These are phyloP conservation scores for Chaetophractus vellerosus DNA, from an alignment of 2,797 vertebrate genomes.

Conservation along the genomic window DNA sequence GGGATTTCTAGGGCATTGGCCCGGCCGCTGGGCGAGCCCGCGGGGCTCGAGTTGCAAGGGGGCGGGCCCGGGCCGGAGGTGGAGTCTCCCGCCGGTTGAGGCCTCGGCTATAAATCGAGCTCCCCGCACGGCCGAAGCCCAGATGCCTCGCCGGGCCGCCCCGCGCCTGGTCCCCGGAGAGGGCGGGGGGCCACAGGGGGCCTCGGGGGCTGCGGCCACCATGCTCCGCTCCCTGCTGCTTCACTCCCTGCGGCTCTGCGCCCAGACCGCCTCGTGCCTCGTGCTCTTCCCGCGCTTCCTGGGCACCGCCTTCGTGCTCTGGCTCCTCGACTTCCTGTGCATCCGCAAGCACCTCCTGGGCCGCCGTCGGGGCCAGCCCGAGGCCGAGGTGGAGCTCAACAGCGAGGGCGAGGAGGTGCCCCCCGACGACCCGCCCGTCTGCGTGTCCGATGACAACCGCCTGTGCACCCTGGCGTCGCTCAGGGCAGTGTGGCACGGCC, in stretches of 20 bases:
- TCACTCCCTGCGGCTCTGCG: constrained; percentile 94
- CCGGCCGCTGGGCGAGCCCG: constrained; percentile 95
- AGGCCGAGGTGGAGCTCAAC: constrained; percentile 87
- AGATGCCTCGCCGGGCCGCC: constrained; percentile 89
- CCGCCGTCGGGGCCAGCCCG: constrained; percentile 79
- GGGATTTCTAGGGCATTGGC: constrained; percentile 90
- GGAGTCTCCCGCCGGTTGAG: constrained; percentile 96
- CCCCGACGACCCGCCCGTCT: constrained; percentile 96
- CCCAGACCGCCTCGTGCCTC: constrained; percentile 95
- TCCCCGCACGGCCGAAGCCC: constrained; percentile 90
- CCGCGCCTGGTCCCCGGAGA: constrained; percentile 74
- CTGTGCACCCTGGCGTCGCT: constrained; percentile 98
- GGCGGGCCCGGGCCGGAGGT: constrained; percentile 96
- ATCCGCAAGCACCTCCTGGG: constrained; percentile 95
- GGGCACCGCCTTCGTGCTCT: constrained; percentile 96
- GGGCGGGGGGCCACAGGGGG: constrained; percentile 82
- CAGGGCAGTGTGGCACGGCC: constrained; percentile 98
- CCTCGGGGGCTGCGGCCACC: constrained; percentile 84
- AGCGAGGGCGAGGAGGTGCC: constrained; percentile 82
- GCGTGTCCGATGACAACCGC: constrained; percentile 97
- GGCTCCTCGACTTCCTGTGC: constrained; percentile 98
- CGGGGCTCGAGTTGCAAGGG: constrained; percentile 95
- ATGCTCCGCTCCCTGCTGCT: constrained; percentile 95
- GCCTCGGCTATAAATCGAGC: constrained; percentile 96
- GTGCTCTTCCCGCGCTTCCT: constrained; percentile 98